Evolutionary conservation across 1,140 invertebrate species (phyloP), one percentile per base, ranked within the genome.

Genomic region (Sycophaga agraensis): DNA sequence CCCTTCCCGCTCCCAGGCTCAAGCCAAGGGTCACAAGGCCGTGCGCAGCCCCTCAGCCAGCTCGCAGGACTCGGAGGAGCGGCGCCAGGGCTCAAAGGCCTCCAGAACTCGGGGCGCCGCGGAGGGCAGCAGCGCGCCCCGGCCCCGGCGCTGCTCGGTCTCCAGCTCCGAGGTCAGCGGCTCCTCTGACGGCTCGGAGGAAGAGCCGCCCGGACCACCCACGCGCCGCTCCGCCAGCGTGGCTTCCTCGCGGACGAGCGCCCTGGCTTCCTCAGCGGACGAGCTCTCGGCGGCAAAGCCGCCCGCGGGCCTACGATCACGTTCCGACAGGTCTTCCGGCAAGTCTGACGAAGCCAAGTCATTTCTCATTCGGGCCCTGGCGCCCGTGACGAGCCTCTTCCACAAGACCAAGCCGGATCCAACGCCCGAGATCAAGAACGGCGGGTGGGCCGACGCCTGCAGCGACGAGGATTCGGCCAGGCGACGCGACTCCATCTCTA

Each of bases 321-420:
- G 74, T 50, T 81, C 75, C 64, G 82, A 83, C 67, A 80, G 82
- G 58, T 74, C 71, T 2, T 73, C 70, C 3, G 68, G 58, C 7
- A 85, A 84, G 64, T 81, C 82, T 2, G 86, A 88, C 71, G 87
- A 89, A 66, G 85, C 87, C 0, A 89, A 89, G 72, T 86, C 86
- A 4, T 88, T 89, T 69, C 74, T 91, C 40, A 87, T 89, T 73
- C 77, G 87, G 72, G 87, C 87, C 14, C 70, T 89, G 55, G 86
- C 85, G 31, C 87, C 88, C 0, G 87, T 89, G 2, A 86, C 87
- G 0, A 87, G 84, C 74, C 75, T 88, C 14, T 88, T 88, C 70
- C 87, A 86, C 74, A 73, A 73, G n/a, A 83, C 83, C 63, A 78
- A 80, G 63, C 79, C 82, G 64, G 84, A 85, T 8, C 76, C 68